These are phyloP conservation scores for Proterorhinus semilunaris DNA, from an alignment of 2,113 vertebrate genomes.

Conservation along the genomic window DNA sequence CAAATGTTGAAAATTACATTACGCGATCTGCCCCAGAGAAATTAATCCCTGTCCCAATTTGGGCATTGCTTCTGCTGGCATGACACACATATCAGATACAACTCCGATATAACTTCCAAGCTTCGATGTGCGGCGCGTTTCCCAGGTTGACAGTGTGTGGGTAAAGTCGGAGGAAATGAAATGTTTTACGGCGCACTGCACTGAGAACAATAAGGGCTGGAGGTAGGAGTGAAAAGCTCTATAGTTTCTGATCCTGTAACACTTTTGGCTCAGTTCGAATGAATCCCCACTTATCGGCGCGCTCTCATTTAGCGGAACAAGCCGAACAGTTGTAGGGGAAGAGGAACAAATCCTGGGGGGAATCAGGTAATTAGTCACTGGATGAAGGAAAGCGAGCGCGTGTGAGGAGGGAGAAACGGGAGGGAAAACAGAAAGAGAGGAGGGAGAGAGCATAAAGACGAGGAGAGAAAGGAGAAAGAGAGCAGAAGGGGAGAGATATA, in stretches of 20 bases:
- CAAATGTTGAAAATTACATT: conserved; percentile 21
- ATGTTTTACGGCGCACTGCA: neutral
- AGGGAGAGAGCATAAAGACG: conserved; percentile 8
- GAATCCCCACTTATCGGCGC: conserved; percentile 53
- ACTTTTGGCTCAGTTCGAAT: conserved; percentile 47
- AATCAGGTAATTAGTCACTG: conserved; percentile 72
- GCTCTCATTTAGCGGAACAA: conserved; percentile 66
- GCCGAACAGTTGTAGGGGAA: conserved; percentile 65
- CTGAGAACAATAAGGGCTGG: neutral
- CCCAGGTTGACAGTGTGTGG: neutral
- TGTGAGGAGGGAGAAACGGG: conserved; percentile 7
- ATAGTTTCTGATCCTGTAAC: conserved; percentile 7
- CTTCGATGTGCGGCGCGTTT: neutral
- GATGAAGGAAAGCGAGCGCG: conserved; percentile 26
- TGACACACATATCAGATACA: conserved; percentile 19
- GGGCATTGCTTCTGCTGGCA: conserved; percentile 10
- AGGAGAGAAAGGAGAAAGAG: conserved; percentile 18
- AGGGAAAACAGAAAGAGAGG: conserved; percentile 11
- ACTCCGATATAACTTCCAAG: conserved; percentile 7
- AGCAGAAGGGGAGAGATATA: neutral
- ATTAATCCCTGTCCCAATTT: conserved; percentile 32
- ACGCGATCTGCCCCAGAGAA: conserved; percentile 30
- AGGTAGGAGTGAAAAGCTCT: neutral
- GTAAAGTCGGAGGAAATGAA: neutral
- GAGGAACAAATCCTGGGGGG: conserved; percentile 66